phyloP scores from a whole-genome alignment of 2,113 vertebrate genomes.

The Chiloscyllium plagiosum region DNA sequence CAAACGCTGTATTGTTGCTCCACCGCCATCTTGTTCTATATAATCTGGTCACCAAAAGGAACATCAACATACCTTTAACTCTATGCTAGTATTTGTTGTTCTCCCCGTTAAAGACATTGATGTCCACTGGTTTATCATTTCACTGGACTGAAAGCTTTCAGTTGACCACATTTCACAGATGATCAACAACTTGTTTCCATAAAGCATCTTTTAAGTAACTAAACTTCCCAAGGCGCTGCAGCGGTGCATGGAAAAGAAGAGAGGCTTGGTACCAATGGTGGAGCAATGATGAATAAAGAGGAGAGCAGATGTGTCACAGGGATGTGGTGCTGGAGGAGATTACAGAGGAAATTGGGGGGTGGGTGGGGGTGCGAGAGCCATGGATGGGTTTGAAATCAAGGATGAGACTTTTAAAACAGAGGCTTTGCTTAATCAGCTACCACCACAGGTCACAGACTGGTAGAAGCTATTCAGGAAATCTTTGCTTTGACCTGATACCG shows the following conservation, averaged over 20 bases:
- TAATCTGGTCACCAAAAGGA: neutral
- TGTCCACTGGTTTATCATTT: neutral
- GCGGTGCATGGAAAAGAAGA: neutral
- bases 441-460: neutral
- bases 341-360: neutral
- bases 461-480: neutral
- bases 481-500: neutral
- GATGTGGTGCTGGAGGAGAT: neutral
- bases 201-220: neutral
- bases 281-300: neutral
- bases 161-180: neutral
- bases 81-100: neutral
- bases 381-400: too few species aligned
- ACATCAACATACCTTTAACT: neutral
- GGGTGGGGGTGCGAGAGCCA: too few species aligned
- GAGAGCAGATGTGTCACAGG: neutral
- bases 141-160: neutral
- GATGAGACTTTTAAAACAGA: neutral
- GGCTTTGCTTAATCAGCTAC: neutral
- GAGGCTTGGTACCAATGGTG: too few species aligned
- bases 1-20: too few species aligned
- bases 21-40: too few species aligned
- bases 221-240: neutral
- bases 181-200: neutral
- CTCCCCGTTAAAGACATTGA: neutral